A percentile compares a stretch with the other conserved stretches of the same genome.
phyloP scores from a whole-genome alignment of 2,888 invertebrate species.

The Yponomeuta cagnagella region DNA sequence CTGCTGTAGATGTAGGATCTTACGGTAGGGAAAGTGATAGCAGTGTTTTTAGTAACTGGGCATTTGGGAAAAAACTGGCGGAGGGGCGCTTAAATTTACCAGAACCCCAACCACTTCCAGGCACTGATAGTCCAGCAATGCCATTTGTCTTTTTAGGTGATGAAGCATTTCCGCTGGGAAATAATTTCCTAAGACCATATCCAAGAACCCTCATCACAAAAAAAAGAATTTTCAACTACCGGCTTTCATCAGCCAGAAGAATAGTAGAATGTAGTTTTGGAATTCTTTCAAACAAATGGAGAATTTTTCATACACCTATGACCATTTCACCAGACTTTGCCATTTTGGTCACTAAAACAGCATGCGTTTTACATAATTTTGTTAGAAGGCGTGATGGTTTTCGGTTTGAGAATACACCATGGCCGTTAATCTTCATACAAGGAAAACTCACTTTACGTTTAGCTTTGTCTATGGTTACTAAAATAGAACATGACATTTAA shows the following conservation, averaged over 20 bases:
- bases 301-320: constrained; percentile 13
- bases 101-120: neutral
- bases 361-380: constrained; percentile 15
- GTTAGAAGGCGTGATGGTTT: constrained; percentile 9
- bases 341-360: constrained; percentile 12
- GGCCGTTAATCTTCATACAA: too few species aligned
- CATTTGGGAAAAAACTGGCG: constrained; percentile 19
- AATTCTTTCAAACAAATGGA: constrained; percentile 13
- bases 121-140: neutral
- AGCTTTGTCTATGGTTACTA: too few species aligned
- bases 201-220: constrained; percentile 3
- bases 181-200: constrained; percentile 18
- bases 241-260: constrained; percentile 12
- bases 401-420: neutral
- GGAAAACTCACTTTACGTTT: too few species aligned
- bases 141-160: constrained; percentile 15
- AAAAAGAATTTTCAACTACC: constrained; percentile 20
- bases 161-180: constrained; percentile 18
- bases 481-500: too few species aligned
- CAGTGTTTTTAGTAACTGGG: constrained; percentile 21
- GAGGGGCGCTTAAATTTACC: constrained; percentile 22
- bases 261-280: constrained; percentile 12
- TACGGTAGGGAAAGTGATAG: constrained; percentile 23
- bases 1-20: constrained; percentile 17
- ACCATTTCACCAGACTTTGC: constrained; percentile 12